phyloP scores from a whole-genome alignment of 2,797 vertebrate genomes.

The Cacajao melanocephalus region DNA sequence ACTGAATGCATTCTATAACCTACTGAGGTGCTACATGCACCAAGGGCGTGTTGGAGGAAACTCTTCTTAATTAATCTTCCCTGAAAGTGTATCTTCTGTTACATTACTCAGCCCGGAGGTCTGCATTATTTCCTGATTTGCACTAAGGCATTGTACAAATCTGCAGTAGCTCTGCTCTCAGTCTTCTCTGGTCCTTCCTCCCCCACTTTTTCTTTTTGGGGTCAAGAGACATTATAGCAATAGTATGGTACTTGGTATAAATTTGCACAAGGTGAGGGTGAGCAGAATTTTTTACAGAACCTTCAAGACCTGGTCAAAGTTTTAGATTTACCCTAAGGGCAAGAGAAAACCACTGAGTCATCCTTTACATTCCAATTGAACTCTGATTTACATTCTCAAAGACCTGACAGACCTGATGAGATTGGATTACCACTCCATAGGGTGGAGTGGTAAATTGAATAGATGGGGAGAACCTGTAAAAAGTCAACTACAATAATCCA shows the following conservation, averaged over 20 bases:
- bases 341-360: background rate
- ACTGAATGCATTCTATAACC: background rate
- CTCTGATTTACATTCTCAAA: background rate
- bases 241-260: background rate
- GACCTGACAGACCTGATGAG: background rate
- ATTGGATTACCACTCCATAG: background rate
- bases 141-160: background rate
- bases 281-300: background rate
- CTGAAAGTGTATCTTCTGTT: background rate
- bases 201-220: background rate
- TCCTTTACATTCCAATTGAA: background rate
- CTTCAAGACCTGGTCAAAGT: background rate
- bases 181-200: background rate
- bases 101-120: background rate
- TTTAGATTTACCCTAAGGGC: background rate
- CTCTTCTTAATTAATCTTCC: background rate
- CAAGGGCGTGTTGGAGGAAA: background rate
- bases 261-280: background rate
- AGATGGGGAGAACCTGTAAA: background rate
- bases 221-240: too few relatives aligned
- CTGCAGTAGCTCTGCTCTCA: background rate
- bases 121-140: background rate
- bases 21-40: background rate
- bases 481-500: background rate
- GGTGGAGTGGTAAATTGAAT: background rate